Evolutionary conservation across 2,797 vertebrate genomes (phyloP).

Genomic region (Distichodus sexfasciatus): DNA sequence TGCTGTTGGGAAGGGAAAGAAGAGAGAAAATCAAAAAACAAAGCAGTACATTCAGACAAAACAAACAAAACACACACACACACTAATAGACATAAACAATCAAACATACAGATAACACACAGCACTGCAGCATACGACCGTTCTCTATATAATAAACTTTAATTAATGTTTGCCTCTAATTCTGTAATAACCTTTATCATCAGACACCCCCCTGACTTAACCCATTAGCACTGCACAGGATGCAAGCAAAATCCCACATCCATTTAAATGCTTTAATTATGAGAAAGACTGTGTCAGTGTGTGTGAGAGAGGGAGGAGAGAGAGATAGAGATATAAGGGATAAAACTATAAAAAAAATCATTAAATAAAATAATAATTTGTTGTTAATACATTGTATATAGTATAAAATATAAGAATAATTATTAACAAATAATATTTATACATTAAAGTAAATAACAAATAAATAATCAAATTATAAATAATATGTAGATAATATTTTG

Average conservation of each 20-base stretch:
- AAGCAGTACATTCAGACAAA: background rate
- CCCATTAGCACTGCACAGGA: background rate
- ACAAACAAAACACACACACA: constrained; percentile 16
- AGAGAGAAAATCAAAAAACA: background rate
- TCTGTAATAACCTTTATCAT: background rate
- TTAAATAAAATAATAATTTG: no score
- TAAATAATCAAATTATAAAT: no score
- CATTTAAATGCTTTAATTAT: constrained; percentile 25
- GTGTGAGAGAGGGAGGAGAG: no score
- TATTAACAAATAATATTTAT: no score
- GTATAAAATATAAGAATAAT: no score
- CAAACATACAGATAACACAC: background rate
- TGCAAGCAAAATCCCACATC: background rate
- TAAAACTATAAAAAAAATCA: background rate
- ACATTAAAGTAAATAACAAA: no score
- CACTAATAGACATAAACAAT: constrained; percentile 5
- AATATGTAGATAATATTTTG: no score
- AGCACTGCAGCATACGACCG: background rate
- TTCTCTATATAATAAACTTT: background rate
- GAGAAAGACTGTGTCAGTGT: no score
- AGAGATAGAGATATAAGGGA: background rate
- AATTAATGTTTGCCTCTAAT: background rate
- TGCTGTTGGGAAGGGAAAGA: background rate
- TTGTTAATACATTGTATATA: no score
- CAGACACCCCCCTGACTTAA: background rate